A percentile compares a stretch with the other conserved stretches of the same genome.
Evolutionary conservation across 1,140 invertebrate species (phyloP).

Genomic region (Aradophagus sp.): DNA sequence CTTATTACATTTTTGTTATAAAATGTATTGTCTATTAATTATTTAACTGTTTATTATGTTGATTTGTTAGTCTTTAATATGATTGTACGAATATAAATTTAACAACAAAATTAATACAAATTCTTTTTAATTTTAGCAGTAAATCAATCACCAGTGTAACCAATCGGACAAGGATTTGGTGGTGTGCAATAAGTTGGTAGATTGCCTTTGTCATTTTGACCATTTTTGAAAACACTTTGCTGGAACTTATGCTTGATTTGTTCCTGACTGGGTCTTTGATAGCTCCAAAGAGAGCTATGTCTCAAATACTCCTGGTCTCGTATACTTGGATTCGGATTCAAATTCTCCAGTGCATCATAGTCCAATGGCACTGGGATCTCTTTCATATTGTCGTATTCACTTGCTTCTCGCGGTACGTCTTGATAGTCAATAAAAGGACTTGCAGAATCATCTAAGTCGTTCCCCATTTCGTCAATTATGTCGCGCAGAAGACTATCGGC

Average conservation of each 20-base stretch:
- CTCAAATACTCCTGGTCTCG: conserved; percentile 93
- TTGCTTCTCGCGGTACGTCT: conserved; percentile 75
- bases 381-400: conserved; percentile 77
- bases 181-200: conserved; percentile 99
- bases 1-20: too few species aligned
- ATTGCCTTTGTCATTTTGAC: conserved; percentile 85
- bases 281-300: conserved; percentile 90
- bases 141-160: conserved; percentile 85
- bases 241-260: conserved; percentile 71
- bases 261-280: conserved; percentile 86
- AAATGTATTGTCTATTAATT: too few species aligned
- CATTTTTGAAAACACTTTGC: conserved; percentile 76
- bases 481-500: conserved; percentile 78
- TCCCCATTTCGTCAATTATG: conserved; percentile 82
- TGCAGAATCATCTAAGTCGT: conserved; percentile 79
- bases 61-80: too few species aligned
- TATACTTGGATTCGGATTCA: conserved; percentile 82
- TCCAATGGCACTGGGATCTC: conserved; percentile 74
- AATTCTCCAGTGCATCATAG: conserved; percentile 79
- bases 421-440: conserved; percentile 80
- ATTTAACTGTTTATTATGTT: too few species aligned
- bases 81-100: too few species aligned
- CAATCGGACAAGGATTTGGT: conserved; percentile 97
- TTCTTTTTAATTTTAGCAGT: too few species aligned
- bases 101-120: too few species aligned